phyloP scores from a whole-genome alignment of 2,888 invertebrate genomes.

The Lycaena phlaeas region DNA sequence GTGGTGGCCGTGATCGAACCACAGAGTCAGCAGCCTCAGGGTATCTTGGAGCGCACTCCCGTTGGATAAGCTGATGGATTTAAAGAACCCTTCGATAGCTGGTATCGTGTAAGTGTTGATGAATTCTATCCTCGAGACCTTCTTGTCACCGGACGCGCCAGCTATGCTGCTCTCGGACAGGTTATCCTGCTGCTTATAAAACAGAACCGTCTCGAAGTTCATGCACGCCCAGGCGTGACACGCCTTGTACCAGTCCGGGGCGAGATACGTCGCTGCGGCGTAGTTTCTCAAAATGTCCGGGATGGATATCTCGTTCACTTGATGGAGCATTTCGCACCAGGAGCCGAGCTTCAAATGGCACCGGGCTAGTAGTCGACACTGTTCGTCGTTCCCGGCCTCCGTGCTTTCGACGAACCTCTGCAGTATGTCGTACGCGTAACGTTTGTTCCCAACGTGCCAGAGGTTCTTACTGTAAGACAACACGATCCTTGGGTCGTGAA shows the following conservation, averaged over 20 bases:
- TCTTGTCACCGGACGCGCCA: constrained; percentile 56
- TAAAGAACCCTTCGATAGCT: constrained; percentile 96
- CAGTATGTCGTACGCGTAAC: constrained; percentile 83
- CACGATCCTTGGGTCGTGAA: constrained; percentile 87
- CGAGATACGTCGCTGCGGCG: constrained; percentile 85
- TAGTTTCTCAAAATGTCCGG: constrained; percentile 83
- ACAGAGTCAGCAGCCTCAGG: constrained; percentile 90
- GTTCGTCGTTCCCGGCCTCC: constrained; percentile 65
- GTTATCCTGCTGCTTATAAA: constrained; percentile 71
- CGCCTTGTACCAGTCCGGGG: constrained; percentile 94
- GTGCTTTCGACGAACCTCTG: constrained; percentile 80
- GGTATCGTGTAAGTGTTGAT: constrained; percentile 82
- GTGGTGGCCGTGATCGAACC: constrained; percentile 98
- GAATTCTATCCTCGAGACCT: constrained; percentile 53
- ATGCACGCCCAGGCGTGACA: constrained; percentile 99
- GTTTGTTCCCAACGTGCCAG: constrained; percentile 88
- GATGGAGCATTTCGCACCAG: constrained; percentile 93
- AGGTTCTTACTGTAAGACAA: constrained; percentile 97
- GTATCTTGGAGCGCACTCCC: constrained; percentile 97
- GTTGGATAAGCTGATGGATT: constrained; percentile 92
- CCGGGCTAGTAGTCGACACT: constrained; percentile 77
- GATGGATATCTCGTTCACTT: constrained; percentile 85
- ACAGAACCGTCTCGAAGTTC: constrained; percentile 94
- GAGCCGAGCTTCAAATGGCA: constrained; percentile 95
- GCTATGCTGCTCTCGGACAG: constrained; percentile 56